Percentiles rank a stretch among this genome's conserved stretches.
These are phyloP conservation scores for Galerucella calmariensis DNA, from an alignment of 2,888 invertebrate genomes.

Conservation along the genomic window DNA sequence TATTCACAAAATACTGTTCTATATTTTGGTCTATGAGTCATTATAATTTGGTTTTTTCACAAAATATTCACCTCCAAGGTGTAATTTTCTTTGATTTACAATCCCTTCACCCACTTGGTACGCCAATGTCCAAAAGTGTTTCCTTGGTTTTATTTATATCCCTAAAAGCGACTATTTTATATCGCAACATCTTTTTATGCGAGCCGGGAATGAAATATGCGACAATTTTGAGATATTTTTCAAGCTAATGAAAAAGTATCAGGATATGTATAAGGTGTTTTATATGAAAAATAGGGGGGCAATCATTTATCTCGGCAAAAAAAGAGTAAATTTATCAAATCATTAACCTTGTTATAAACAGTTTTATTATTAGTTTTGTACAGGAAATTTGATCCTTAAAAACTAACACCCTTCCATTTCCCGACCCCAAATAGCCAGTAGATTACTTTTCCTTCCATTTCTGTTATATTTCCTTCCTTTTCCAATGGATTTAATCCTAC, in stretches of 20 bases:
- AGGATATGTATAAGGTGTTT: slow-evolving; percentile 19
- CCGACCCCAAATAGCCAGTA: too few relatives aligned
- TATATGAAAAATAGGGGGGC: slow-evolving; percentile 2
- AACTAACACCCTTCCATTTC: too few relatives aligned
- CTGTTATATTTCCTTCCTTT: too few relatives aligned
- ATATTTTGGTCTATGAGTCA: too few relatives aligned
- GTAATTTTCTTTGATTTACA: too few relatives aligned
- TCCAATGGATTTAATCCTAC: too few relatives aligned
- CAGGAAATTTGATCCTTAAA: not conserved
- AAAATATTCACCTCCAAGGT: too few relatives aligned
- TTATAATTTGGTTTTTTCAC: too few relatives aligned
- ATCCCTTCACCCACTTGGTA: not conserved
- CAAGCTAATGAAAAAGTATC: slow-evolving; percentile 33
- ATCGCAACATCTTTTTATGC: slow-evolving; percentile 25
- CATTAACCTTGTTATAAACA: not conserved
- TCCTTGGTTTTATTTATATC: slow-evolving; percentile 29
- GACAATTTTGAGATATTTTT: slow-evolving; percentile 35
- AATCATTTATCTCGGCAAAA: not conserved
- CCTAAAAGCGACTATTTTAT: slow-evolving; percentile 29
- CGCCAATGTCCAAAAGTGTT: not conserved
- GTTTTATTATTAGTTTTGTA: not conserved
- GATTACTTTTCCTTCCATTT: too few relatives aligned
- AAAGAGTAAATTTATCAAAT: not conserved
- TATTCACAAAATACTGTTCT: too few relatives aligned
- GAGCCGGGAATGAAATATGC: slow-evolving; percentile 34